Conservation (phyloP, 2,888 invertebrate species). For the Calameuta filiformis region DNA sequence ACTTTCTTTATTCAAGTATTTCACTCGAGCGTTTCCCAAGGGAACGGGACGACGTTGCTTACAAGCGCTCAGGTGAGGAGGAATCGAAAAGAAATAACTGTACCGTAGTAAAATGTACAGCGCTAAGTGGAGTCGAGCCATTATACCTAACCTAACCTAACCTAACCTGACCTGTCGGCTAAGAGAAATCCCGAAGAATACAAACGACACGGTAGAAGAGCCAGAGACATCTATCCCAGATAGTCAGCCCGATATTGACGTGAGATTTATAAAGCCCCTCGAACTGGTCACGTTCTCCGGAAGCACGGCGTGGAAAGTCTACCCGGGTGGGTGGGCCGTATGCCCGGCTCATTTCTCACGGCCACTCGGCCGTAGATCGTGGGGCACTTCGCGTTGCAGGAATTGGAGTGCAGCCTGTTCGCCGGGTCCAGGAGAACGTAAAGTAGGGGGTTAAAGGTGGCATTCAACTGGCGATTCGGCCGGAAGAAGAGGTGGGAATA, state of each 20-base stretch:
- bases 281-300: slow-evolving; percentile 41
- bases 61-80: neutral
- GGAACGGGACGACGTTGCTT: neutral
- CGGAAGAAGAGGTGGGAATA: neutral
- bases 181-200: neutral
- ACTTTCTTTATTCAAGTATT: neutral
- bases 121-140: neutral
- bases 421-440: neutral
- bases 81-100: neutral
- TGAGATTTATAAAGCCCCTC: slow-evolving; percentile 50
- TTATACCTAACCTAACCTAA: neutral
- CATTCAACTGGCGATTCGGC: neutral
- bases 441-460: neutral
- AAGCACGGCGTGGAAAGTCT: neutral
- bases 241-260: slow-evolving; percentile 39
- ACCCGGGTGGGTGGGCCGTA: slow-evolving; percentile 1
- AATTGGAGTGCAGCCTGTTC: slow-evolving; percentile 1
- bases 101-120: neutral
- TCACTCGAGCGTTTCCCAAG: neutral
- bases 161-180: neutral
- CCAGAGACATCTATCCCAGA: neutral
- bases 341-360: slow-evolving; percentile 27
- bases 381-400: neutral
- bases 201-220: neutral
- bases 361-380: slow-evolving; percentile 13